Evolutionary conservation across 53 echinoderm and acorn worm species (phyloP), one percentile per base, ranked within the genome.

Genomic region (Astropecten irregularis): DNA sequence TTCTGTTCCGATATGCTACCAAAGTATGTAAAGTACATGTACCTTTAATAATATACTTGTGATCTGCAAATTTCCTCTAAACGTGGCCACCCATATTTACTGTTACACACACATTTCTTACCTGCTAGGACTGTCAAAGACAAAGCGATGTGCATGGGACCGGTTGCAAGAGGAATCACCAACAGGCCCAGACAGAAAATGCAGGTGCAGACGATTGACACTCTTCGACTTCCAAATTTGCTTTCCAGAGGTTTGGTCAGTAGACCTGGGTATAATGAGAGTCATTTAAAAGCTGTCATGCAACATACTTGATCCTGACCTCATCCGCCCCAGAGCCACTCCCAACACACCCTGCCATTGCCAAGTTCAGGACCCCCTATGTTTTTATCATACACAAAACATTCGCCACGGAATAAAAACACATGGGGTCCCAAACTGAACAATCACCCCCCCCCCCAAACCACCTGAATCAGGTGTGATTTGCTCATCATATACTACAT

Each of bases 401-500:
- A 23, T 54, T 54, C 22, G 8, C 54, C 8, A 22, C 19, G n/a
- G n/a, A n/a, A n/a, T n/a, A n/a, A n/a, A n/a, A n/a, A n/a, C n/a
- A n/a, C n/a, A n/a, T n/a, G n/a, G n/a, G n/a, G n/a, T n/a, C n/a
- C n/a, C n/a, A n/a, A n/a, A n/a, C n/a, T n/a, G n/a, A n/a, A n/a
- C n/a, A n/a, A n/a, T n/a, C n/a, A n/a, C n/a, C n/a, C n/a, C n/a
- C n/a, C 21, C n/a, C 54, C 54, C 54, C 54, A 54, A 2, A 54
- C 1, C 20, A 54, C 20, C 9, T 54, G 8, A 21, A 26, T 54
- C 0, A 70, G 49, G 26, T 51, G 55, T 6, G 69, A 26, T 8
- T 70, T 19, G 38, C 33, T 50, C 21, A 20, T 62, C 36, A 70
- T 70, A 69, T 70, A 84, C 20, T 70, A 33, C 32, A 33, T 16